Evolutionary conservation across 2,888 invertebrate species (phyloP).

Genomic region (Drosophila bunnanda): DNA sequence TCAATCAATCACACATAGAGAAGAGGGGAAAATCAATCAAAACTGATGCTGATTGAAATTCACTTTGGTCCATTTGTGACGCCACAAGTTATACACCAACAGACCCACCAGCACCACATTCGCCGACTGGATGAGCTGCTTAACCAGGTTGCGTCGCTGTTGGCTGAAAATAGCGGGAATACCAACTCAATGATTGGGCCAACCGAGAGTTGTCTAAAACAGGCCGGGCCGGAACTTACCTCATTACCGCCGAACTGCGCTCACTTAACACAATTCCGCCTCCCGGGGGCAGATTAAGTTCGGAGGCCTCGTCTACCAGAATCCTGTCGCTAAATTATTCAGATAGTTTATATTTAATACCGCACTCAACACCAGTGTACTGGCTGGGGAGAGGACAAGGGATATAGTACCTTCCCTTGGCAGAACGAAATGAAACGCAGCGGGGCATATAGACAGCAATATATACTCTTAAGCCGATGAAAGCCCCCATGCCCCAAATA

Average conservation of each 20-base stretch:
- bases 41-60: conserved; percentile 73
- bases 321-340: conserved; percentile 50
- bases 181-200: not conserved
- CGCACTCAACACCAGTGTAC: conserved; percentile 5
- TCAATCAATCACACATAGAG: conserved; percentile 54
- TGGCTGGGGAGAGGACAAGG: not conserved
- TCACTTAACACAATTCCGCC: conserved; percentile 61
- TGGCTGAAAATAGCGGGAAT: conserved; percentile 58
- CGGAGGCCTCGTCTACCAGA: conserved; percentile 18
- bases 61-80: conserved; percentile 84
- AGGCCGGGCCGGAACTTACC: conserved; percentile 42
- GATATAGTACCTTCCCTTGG: not conserved
- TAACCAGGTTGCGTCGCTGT: conserved; percentile 77
- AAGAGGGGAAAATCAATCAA: conserved; percentile 55
- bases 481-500: conserved; percentile 9
- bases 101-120: conserved; percentile 82
- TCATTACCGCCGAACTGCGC: conserved; percentile 44
- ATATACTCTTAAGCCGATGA: conserved; percentile 29
- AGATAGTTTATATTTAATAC: conserved; percentile 46
- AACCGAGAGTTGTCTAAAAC: conserved; percentile 4
- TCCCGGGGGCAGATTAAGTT: conserved; percentile 53
- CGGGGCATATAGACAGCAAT: conserved; percentile 34
- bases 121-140: conserved; percentile 78
- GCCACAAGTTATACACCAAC: conserved; percentile 83
- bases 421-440: conserved; percentile 28